Evolutionary conservation across 2,113 vertebrate genomes (phyloP).

Genomic region (Limanda limanda): DNA sequence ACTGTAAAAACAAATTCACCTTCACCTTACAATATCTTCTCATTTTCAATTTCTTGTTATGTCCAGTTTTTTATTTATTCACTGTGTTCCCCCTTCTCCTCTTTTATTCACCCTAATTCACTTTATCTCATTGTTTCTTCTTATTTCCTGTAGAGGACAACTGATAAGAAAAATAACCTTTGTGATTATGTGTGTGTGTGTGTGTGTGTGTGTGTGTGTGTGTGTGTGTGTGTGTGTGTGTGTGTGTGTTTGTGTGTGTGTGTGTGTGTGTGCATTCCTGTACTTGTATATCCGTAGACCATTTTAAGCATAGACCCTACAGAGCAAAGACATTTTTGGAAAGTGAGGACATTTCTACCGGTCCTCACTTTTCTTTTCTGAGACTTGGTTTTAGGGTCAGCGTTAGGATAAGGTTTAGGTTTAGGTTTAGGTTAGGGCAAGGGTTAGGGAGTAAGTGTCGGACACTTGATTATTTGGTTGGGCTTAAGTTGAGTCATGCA

Average conservation of each 20-base stretch:
- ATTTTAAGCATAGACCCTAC: too few species aligned
- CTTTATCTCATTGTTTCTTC: slow-evolving; percentile 25
- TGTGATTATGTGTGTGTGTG: background rate
- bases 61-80: slow-evolving; percentile 7
- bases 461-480: too few species aligned
- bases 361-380: too few species aligned
- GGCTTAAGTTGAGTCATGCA: too few species aligned
- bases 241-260: slow-evolving; percentile 5
- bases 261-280: background rate
- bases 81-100: background rate
- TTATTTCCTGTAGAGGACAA: slow-evolving; percentile 21
- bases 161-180: slow-evolving; percentile 44
- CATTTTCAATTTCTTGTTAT: background rate
- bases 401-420: too few species aligned
- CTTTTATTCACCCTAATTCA: background rate
- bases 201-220: background rate
- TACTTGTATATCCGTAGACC: too few species aligned
- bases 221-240: background rate
- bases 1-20: background rate
- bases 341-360: too few species aligned
- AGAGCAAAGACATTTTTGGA: too few species aligned
- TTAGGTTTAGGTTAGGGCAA: too few species aligned
- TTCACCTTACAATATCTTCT: slow-evolving; percentile 17
- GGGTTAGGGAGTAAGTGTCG: too few species aligned
- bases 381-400: too few species aligned